Evolutionary conservation across 2,113 vertebrate species (phyloP).

Genomic region (Polypterus senegalus): DNA sequence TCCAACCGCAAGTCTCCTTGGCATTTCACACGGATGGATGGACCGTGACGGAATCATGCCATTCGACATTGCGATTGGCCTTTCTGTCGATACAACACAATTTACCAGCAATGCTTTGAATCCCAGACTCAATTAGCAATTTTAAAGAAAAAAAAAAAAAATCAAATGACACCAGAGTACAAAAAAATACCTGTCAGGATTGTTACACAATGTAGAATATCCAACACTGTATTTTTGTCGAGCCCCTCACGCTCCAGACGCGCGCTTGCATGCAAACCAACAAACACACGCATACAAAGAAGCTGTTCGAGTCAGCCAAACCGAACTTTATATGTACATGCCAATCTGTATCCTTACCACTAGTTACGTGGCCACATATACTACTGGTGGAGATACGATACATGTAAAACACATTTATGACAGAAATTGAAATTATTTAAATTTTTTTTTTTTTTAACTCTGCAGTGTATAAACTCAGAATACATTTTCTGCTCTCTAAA

Average conservation of each 20-base stretch:
- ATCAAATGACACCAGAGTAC: constrained; percentile 30
- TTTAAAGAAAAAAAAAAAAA: constrained; percentile 12
- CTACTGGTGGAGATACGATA: not conserved
- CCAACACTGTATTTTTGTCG: constrained; percentile 29
- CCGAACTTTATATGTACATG: constrained; percentile 9
- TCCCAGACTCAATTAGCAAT: not conserved
- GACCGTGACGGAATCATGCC: not conserved
- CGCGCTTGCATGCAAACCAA: constrained; percentile 3
- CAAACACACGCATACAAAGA: constrained; percentile 10
- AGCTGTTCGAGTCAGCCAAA: constrained; percentile 4
- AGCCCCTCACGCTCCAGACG: constrained; percentile 28
- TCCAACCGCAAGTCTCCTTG: not conserved
- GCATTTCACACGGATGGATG: not conserved
- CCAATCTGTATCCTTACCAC: constrained; percentile 6
- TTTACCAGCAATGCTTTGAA: not conserved
- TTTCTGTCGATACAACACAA: not conserved
- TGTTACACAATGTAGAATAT: constrained; percentile 19
- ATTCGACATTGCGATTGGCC: too few relatives aligned
- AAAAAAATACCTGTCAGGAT: too few relatives aligned
- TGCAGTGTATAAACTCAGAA: constrained; percentile 11
- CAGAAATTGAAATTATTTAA: too few relatives aligned
- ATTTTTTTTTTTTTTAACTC: too few relatives aligned
- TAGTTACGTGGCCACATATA: not conserved
- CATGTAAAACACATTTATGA: too few relatives aligned
- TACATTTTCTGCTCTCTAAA: constrained; percentile 11